Evolutionary conservation across 2,888 invertebrate species (phyloP).

Genomic region (Coelogynopora nodosa): DNA sequence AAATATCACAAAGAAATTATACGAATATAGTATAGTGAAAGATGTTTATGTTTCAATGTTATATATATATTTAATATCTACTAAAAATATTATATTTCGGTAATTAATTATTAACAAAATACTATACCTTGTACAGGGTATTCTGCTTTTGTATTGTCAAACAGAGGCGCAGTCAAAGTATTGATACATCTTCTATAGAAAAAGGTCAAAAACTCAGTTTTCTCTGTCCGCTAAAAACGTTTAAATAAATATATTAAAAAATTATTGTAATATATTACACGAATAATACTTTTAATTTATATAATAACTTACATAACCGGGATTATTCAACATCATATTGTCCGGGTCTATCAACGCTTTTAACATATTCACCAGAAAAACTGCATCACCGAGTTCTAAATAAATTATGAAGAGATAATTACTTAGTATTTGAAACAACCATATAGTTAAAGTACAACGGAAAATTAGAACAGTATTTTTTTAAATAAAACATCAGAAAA

Average conservation of each 20-base stretch:
- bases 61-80: too few species aligned
- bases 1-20: too few species aligned
- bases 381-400: conserved; percentile 85
- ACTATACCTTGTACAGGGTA: conserved; percentile 70
- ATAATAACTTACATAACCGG: conserved; percentile 69
- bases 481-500: too few species aligned
- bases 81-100: too few species aligned
- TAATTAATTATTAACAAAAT: neutral
- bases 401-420: too few species aligned
- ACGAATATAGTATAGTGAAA: too few species aligned
- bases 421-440: too few species aligned
- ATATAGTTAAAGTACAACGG: too few species aligned
- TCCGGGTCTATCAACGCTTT: conserved; percentile 90
- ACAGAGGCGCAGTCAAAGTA: conserved; percentile 87
- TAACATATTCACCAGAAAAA: conserved; percentile 89
- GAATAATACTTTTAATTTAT: neutral
- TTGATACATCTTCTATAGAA: conserved; percentile 98
- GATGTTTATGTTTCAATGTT: too few species aligned
- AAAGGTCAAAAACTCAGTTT: conserved; percentile 93
- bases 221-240: conserved; percentile 67
- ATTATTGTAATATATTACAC: too few species aligned
- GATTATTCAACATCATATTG: conserved; percentile 78
- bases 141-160: conserved; percentile 84
- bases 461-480: too few species aligned
- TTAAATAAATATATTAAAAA: neutral